Base-by-base conservation (phyloP, 2,797 vertebrate species). In the Danio tinwini region DNA sequence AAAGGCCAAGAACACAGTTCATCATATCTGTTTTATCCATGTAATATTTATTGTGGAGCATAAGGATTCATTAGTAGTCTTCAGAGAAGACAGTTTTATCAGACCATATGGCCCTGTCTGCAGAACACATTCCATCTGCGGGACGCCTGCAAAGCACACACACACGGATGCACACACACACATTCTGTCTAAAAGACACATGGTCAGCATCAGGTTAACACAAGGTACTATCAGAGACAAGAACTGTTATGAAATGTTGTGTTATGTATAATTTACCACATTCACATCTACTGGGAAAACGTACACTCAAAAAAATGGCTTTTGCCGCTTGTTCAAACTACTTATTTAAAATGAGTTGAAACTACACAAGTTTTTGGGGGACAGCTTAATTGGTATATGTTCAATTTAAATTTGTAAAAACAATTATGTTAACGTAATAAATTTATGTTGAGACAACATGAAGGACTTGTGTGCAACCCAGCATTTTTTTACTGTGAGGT, bases 101-200 rank as follows among this genome's bases (percentile, higher is more conserved):
- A 80, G 59, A 80, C 58, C 77, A 80, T 80, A 80, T 80, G 77
- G 77, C 58, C 59, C 77, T 73, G 69, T 80, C 77, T 73, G 56
- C 50, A 40, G 39, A 73, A 65, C 69, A 64, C 59, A 73, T 56
- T 80, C 77, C 77, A 80, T 80, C 77, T 80, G 77, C 71, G 64
- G 40, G 44, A 69, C 69, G 76, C 49, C 68, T 80, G 69, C 56
- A 39, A 64, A 55, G 61, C 53, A 49, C 59, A 47, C 52, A 49
- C 74, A 29, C 40, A 49, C 53, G 17, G 78, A 74, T 39, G 61
- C 61, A 12, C 44, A 42, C 75, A 61, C 53, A 53, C 55, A 16
- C 78, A 75, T 13, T 16, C 63, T 9, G 64, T 59, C 45, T 37
- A 44, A 52, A 10, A 63, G 19, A 68, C 19, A 56, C 71, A 74